Conservation (phyloP, 2,113 vertebrate genomes). For the Clarias batrachus region DNA sequence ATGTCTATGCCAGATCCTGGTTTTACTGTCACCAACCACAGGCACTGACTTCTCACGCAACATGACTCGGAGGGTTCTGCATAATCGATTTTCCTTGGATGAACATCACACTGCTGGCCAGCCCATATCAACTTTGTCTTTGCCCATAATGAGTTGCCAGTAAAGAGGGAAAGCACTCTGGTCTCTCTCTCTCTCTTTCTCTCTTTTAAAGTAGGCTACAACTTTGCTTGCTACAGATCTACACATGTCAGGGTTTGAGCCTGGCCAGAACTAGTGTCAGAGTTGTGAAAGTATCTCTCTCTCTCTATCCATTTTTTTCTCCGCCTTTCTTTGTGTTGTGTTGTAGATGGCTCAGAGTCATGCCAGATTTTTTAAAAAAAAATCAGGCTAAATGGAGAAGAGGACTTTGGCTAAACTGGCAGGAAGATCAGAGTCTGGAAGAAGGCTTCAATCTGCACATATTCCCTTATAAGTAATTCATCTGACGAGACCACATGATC, state of each 20-base stretch:
- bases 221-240: slow-evolving; percentile 17
- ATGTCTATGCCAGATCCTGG: slow-evolving; percentile 25
- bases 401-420: slow-evolving; percentile 54
- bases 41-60: slow-evolving; percentile 49
- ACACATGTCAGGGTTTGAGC: slow-evolving; percentile 32
- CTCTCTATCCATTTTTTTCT: slow-evolving; percentile 32
- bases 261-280: slow-evolving; percentile 25
- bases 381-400: slow-evolving; percentile 33
- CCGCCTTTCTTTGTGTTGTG: slow-evolving; percentile 18
- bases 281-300: slow-evolving; percentile 8
- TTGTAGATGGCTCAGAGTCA: slow-evolving; percentile 39
- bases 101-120: slow-evolving; percentile 25
- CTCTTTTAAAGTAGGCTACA: background rate
- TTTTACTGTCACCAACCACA: slow-evolving; percentile 42
- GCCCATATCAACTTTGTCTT: slow-evolving; percentile 41
- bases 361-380: slow-evolving; percentile 48
- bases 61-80: slow-evolving; percentile 50
- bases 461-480: slow-evolving; percentile 60
- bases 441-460: slow-evolving; percentile 55
- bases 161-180: slow-evolving; percentile 25
- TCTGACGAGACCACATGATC: slow-evolving; percentile 53
- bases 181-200: background rate
- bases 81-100: slow-evolving; percentile 57
- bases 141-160: slow-evolving; percentile 32
- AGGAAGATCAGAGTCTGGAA: slow-evolving; percentile 54